These are phyloP conservation scores for Iguana delicatissima DNA, from an alignment of 2,797 vertebrate genomes.

Conservation along the genomic window DNA sequence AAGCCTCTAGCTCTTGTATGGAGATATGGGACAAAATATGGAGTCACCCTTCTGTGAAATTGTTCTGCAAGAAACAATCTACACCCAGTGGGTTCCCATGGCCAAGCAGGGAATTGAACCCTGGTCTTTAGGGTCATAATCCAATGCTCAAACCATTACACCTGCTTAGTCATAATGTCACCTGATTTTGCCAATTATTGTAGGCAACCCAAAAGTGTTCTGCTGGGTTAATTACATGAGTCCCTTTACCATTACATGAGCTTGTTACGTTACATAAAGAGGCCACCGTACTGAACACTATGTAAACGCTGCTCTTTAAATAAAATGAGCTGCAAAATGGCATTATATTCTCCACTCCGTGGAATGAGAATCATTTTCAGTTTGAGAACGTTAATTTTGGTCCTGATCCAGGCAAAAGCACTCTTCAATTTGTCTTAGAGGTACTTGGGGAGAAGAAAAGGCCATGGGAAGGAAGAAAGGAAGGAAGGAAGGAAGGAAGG, in stretches of 20 bases:
- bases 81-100: no score
- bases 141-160: not conserved
- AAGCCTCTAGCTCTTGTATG: no score
- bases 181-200: not conserved
- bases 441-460: not conserved
- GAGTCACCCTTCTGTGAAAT: no score
- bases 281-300: not conserved
- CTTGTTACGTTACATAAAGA: conserved; percentile 12
- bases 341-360: not conserved
- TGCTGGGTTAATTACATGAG: not conserved
- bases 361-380: not conserved
- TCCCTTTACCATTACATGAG: conserved; percentile 3
- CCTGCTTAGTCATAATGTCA: not conserved
- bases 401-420: not conserved
- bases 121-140: no score
- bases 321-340: not conserved
- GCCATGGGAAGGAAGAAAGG: no score
- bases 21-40: no score
- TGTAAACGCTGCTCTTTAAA: not conserved
- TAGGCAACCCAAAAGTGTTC: not conserved
- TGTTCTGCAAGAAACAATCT: no score
- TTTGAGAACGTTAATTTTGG: not conserved
- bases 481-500: accelerated
- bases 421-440: not conserved
- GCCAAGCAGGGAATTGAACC: no score